These are phyloP conservation scores for Lepus oiostolus DNA, from an alignment of 2,797 vertebrate species.

Conservation along the genomic window DNA sequence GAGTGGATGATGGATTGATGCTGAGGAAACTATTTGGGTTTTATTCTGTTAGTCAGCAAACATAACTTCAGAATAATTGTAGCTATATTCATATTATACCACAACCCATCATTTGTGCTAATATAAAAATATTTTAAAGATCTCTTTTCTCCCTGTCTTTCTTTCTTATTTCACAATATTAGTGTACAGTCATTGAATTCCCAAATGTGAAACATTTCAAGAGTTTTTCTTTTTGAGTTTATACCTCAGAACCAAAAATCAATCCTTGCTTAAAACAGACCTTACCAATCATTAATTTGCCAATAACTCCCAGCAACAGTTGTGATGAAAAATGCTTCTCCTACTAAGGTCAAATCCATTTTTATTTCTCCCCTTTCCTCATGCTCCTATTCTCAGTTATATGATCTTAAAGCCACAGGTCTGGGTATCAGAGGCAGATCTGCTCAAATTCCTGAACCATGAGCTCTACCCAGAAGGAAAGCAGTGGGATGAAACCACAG, in stretches of 20 bases:
- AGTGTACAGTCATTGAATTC: not conserved
- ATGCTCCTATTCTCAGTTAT: not conserved
- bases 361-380: not conserved
- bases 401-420: not conserved
- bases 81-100: not conserved
- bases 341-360: not conserved
- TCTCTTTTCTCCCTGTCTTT: not conserved
- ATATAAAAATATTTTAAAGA: not conserved
- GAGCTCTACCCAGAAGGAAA: too few species aligned
- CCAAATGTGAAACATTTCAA: not conserved
- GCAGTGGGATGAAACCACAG: not conserved
- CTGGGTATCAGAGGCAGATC: not conserved
- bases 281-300: conserved; percentile 4
- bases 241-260: not conserved
- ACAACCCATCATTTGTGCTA: not conserved
- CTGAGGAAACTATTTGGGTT: not conserved
- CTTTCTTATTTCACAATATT: not conserved
- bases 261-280: not conserved
- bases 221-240: conserved; percentile 16
- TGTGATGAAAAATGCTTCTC: not conserved
- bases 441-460: not conserved
- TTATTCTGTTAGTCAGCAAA: conserved; percentile 1
- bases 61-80: not conserved
- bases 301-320: not conserved
- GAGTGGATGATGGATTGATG: not conserved